Conservation (phyloP, 2,888 invertebrate genomes). For the Thera obeliscata region DNA sequence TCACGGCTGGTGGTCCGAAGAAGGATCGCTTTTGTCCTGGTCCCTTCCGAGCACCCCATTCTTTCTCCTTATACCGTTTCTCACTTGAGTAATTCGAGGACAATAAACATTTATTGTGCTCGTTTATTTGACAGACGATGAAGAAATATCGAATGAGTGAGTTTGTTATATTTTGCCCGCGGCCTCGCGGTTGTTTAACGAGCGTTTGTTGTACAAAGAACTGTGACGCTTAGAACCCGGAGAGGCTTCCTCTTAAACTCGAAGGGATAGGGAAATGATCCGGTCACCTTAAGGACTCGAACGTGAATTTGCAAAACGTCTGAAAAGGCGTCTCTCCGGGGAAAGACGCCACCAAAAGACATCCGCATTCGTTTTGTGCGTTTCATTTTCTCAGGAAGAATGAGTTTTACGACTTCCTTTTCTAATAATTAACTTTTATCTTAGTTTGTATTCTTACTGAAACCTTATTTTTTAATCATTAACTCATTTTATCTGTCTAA, state of each 20-base stretch:
- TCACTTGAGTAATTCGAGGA: conserved; percentile 83
- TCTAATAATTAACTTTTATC: conserved; percentile 65
- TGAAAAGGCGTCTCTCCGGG: conserved; percentile 59
- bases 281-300: conserved; percentile 60
- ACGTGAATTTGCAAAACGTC: conserved; percentile 66
- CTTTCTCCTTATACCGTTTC: conserved; percentile 82
- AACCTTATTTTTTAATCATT: background rate
- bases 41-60: conserved; percentile 78
- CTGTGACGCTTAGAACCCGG: conserved; percentile 46
- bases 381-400: conserved; percentile 67
- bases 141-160: conserved; percentile 78
- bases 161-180: conserved; percentile 66
- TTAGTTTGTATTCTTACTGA: conserved; percentile 32
- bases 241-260: conserved; percentile 49
- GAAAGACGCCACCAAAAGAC: conserved; percentile 57
- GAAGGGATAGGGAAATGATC: conserved; percentile 60
- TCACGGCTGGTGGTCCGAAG: conserved; percentile 81
- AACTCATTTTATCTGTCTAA: background rate
- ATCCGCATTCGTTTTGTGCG: conserved; percentile 69
- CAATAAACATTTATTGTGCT: conserved; percentile 83
- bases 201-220: conserved; percentile 56
- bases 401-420: conserved; percentile 70
- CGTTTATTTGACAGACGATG: conserved; percentile 81
- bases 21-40: conserved; percentile 82
- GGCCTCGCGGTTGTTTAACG: conserved; percentile 63